Conservation (phyloP, 2,797 vertebrate genomes). For the Platyrinchus mystaceus region DNA sequence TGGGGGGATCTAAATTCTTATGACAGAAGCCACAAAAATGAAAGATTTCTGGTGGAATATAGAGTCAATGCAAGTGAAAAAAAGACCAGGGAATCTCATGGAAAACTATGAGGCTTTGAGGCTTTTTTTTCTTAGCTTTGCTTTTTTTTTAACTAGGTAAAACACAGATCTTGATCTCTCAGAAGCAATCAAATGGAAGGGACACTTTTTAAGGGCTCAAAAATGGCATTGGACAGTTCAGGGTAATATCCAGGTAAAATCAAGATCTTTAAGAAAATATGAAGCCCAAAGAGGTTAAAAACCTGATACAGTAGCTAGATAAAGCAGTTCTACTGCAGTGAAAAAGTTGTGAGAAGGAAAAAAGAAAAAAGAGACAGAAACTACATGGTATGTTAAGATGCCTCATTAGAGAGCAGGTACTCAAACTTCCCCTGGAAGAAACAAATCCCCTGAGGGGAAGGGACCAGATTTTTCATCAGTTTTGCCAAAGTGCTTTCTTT, state of each 20-base stretch:
- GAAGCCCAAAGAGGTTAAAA: background rate
- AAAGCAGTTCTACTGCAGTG: background rate
- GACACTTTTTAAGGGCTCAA: background rate
- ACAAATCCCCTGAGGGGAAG: background rate
- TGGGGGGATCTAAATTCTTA: background rate
- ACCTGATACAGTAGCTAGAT: background rate
- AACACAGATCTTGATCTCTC: background rate
- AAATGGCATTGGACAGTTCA: background rate
- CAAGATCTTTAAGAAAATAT: background rate
- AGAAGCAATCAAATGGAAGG: background rate
- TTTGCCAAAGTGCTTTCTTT: constrained; percentile 15
- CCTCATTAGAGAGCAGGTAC: background rate
- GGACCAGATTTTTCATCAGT: background rate
- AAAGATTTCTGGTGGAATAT: background rate
- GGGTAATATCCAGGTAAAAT: background rate
- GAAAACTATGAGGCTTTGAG: background rate
- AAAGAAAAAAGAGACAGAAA: background rate
- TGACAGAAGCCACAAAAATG: background rate
- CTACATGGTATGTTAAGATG: background rate
- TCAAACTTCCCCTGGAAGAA: constrained; percentile 21
- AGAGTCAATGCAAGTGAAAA: background rate
- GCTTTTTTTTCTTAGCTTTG: background rate
- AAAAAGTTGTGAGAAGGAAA: background rate
- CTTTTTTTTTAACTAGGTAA: background rate
- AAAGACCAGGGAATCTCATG: background rate